phyloP scores from a whole-genome alignment of 37 sponge, comb jelly and placozoan species.

The Spongilla lacustris region DNA sequence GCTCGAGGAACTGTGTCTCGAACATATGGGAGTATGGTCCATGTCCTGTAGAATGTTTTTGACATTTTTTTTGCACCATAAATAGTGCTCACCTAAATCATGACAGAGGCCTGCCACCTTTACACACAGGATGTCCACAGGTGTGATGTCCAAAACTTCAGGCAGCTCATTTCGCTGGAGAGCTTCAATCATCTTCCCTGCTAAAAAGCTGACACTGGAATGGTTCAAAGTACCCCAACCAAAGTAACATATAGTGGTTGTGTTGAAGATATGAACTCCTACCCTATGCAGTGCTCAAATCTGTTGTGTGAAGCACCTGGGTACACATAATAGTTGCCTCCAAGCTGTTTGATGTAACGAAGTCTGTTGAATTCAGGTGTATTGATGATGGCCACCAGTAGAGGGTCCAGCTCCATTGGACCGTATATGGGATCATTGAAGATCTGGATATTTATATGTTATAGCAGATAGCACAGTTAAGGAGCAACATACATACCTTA shows the following conservation, averaged over 20 bases:
- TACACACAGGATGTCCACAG: not conserved
- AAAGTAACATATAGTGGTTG: not conserved
- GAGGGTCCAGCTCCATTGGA: not conserved
- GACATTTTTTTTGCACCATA: not conserved
- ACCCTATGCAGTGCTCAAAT: not conserved
- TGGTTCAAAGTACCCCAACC: no score
- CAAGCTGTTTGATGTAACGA: not conserved
- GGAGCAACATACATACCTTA: no score
- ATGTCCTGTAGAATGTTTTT: not conserved
- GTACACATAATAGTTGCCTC: not conserved
- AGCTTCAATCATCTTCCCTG: not conserved
- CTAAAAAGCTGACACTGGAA: not conserved
- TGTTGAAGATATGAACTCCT: not conserved
- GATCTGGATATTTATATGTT: not conserved
- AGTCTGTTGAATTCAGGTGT: not conserved
- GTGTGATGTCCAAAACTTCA: not conserved
- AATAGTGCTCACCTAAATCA: not conserved
- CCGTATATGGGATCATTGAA: not conserved
- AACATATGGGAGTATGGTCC: not conserved
- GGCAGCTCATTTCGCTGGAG: not conserved
- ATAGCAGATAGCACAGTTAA: not conserved
- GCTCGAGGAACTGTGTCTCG: not conserved
- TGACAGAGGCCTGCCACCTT: not conserved
- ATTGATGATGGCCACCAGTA: not conserved
- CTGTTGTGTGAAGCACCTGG: not conserved